Conservation (phyloP, 2,113 vertebrate genomes). For the Bungarus multicinctus region DNA sequence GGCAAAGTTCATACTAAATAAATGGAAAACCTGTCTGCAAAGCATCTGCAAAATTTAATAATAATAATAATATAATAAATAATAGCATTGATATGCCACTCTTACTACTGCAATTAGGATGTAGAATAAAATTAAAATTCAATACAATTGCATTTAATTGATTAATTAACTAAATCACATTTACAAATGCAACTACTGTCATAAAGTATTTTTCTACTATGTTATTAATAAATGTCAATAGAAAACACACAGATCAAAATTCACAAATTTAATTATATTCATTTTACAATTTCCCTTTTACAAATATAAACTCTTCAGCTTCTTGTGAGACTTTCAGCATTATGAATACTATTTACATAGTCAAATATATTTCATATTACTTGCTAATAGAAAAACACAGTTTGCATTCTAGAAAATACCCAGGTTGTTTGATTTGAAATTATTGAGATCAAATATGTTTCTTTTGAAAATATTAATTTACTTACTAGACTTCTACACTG, state of each 20-base stretch:
- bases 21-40: neutral
- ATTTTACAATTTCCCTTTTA: neutral
- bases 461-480: neutral
- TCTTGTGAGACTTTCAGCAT: neutral
- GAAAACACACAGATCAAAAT: neutral
- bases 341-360: neutral
- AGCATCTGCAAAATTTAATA: neutral
- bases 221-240: neutral
- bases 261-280: neutral
- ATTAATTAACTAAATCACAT: neutral
- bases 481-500: neutral
- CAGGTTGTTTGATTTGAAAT: neutral
- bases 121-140: slow-evolving; percentile 4
- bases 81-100: slow-evolving; percentile 1
- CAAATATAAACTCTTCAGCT: neutral
- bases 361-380: neutral
- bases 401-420: neutral
- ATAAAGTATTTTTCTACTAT: neutral
- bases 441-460: neutral
- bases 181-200: neutral
- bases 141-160: neutral
- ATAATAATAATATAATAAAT: neutral
- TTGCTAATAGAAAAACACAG: neutral
- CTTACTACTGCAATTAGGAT: slow-evolving; percentile 7
- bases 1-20: slow-evolving; percentile 8